Percentiles rank a stretch among this genome's conserved stretches.
Conservation (phyloP, 2,797 vertebrate species). For the Hyperoplus lanceolatus region DNA sequence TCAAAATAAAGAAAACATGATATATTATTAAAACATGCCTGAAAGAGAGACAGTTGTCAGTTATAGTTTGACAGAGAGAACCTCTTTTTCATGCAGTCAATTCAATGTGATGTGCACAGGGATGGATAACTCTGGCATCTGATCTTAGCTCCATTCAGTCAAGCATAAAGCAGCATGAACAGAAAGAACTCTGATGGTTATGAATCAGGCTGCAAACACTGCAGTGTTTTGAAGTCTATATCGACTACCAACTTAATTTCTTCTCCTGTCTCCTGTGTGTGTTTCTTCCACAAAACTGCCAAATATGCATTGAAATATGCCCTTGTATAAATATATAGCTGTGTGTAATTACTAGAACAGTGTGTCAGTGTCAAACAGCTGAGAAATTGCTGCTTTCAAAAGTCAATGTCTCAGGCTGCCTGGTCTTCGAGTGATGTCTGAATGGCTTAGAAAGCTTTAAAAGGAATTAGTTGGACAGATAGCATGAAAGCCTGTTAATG, state of each 20-base stretch:
- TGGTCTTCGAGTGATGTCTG: slow-evolving; percentile 11
- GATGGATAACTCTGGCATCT: background rate
- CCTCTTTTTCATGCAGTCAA: background rate
- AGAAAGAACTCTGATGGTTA: background rate
- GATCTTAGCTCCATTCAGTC: background rate
- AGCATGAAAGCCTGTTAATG: slow-evolving; percentile 21
- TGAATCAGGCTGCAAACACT: background rate
- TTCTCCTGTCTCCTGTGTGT: no score
- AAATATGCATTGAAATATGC: slow-evolving; percentile 5
- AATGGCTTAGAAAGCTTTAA: slow-evolving; percentile 29
- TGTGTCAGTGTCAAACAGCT: slow-evolving; percentile 16
- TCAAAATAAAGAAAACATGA: slow-evolving; percentile 30
- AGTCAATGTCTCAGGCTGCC: background rate
- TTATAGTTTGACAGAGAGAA: background rate
- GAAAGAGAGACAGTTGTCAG: slow-evolving; percentile 7
- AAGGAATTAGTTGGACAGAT: slow-evolving; percentile 30
- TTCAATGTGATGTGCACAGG: background rate
- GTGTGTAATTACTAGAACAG: background rate
- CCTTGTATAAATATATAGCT: background rate
- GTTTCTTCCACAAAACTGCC: background rate
- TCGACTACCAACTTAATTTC: background rate
- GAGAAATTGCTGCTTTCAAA: slow-evolving; percentile 6
- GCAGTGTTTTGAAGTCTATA: background rate
- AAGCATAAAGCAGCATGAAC: background rate
- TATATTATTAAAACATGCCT: slow-evolving; percentile 15